These are phyloP conservation scores for Drosophila kikkawai DNA, from an alignment of 1,140 invertebrate genomes.

Conservation along the genomic window DNA sequence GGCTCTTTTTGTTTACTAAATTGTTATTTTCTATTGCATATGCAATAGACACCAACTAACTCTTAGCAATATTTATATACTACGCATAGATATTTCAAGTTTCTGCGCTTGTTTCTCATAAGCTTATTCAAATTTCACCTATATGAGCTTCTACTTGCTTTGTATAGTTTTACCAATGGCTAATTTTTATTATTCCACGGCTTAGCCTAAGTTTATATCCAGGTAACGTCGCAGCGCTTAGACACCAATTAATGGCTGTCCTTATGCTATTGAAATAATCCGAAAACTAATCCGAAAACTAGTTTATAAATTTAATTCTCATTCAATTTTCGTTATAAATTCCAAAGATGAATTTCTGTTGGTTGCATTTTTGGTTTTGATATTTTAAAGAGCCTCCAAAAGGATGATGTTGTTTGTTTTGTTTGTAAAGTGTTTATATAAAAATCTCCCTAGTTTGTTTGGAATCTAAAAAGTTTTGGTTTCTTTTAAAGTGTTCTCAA, in stretches of 20 bases:
- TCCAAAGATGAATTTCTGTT: neutral
- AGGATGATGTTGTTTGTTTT: slow-evolving; percentile 7
- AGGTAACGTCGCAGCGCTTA: slow-evolving; percentile 59
- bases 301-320: neutral
- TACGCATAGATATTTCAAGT: neutral
- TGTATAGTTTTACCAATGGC: neutral
- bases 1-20: neutral
- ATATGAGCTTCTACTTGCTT: neutral
- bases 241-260: slow-evolving; percentile 7
- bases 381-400: slow-evolving; percentile 48
- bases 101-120: neutral
- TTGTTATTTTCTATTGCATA: slow-evolving; percentile 7
- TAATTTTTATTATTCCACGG: neutral
- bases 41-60: slow-evolving; percentile 25
- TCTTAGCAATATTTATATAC: neutral
- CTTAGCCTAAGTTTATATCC: slow-evolving; percentile 13
- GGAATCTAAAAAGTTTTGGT: neutral
- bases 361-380: slow-evolving; percentile 7
- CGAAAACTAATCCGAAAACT: neutral
- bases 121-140: slow-evolving; percentile 28
- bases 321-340: neutral
- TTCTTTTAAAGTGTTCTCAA: neutral
- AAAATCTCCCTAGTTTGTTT: slow-evolving; percentile 21
- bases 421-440: slow-evolving; percentile 51
- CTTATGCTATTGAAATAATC: slow-evolving; percentile 1